phyloP scores from a whole-genome alignment of 2,888 invertebrate species.

The Atherix ibis region DNA sequence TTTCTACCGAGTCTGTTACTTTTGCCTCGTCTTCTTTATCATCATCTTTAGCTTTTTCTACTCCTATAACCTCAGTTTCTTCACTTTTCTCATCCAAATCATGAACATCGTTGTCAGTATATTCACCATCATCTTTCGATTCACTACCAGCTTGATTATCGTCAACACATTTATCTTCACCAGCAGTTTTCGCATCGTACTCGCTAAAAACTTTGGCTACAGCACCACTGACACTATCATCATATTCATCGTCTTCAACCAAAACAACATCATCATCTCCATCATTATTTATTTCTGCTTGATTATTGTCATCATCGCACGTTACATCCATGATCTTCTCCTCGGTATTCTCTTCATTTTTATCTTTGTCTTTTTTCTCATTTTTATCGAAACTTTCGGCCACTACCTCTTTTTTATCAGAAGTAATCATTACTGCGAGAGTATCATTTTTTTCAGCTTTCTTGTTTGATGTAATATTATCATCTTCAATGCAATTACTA shows the following conservation, averaged over 20 bases:
- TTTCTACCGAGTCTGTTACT: constrained; percentile 1
- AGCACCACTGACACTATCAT: not conserved
- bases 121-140: constrained; percentile 9
- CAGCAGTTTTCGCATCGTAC: too few relatives aligned
- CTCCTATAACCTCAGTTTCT: not conserved
- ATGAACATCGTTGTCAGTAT: constrained; percentile 25
- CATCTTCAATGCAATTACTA: constrained; percentile 8
- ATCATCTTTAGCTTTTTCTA: constrained; percentile 4
- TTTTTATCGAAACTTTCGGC: not conserved
- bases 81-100: constrained; percentile 6
- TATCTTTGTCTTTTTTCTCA: not conserved
- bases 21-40: constrained; percentile 11
- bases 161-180: constrained; percentile 4
- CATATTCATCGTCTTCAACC: constrained; percentile 11
- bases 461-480: constrained; percentile 4
- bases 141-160: constrained; percentile 7
- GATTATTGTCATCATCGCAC: not conserved
- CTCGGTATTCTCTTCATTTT: constrained; percentile 1
- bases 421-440: too few relatives aligned
- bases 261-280: constrained; percentile 10
- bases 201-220: not conserved
- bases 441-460: not conserved
- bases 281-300: too few relatives aligned
- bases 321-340: not conserved
- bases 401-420: not conserved